Evolutionary conservation across 2,113 vertebrate genomes (phyloP), one percentile per base, ranked within the genome.

Genomic region (Sterrhoptilus dennistouni): DNA sequence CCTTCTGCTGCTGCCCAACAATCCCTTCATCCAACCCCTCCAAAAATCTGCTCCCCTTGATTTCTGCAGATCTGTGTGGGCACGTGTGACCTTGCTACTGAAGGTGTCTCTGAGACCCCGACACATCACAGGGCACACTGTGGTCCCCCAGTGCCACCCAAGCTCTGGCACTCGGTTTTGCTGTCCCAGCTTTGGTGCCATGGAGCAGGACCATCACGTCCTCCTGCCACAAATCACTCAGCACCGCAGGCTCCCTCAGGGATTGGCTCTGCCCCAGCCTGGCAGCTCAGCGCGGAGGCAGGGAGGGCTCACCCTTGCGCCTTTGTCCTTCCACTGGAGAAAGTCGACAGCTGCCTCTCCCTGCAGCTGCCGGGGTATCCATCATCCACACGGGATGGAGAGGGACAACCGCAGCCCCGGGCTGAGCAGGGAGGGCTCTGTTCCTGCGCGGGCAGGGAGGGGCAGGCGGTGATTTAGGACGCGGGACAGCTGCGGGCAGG

Each of bases 341-440:
- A 78, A 66, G 84, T 4, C 0, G 11, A 44, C 95, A 97, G 92
- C 96, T 96, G 96, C 60, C 64, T 80, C 65, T 80, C 59, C 35
- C 36, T 23, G 83, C 96, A 97, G 95, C 96, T 94, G 95, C 89
- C 40, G 9, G 63, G 71, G 63, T 21, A 92, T 94, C 82, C 84
- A 91, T 96, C 91, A 93, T 33, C 63, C 24, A 45, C 1, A 0
- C 0, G 3, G 57, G 83, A 23, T 23, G 54, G 38, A 52, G 78
- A 36, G 45, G 71, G 40, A 12, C 50, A 42, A 3, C 5, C n/a
- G 1, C 14, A 13, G 40, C 40, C 40, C 52, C 1, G 35, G 27
- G 35, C 42, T 6, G 63, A 18, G 57, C 78, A 20, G 53, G 64
- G 90, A 29, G 50, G 20, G 23, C 2, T 49, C 35, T 17, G 54